Evolutionary conservation across 2,797 vertebrate species (phyloP).

Genomic region (Hemitrygon akajei): DNA sequence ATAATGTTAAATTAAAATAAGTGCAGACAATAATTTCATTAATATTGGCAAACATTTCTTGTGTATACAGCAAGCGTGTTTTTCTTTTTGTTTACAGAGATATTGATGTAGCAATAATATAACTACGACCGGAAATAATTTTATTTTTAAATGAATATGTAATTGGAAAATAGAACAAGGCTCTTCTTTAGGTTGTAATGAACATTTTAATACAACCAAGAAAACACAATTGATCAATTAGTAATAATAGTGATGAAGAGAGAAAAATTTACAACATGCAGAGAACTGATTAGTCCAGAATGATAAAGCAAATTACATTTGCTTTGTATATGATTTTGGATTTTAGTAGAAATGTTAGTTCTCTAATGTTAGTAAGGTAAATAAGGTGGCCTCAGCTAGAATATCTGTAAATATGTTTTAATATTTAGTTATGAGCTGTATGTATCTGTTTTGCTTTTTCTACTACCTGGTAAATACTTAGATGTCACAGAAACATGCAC

Average conservation of each 20-base stretch:
- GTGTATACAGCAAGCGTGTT: not conserved
- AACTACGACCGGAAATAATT: no score
- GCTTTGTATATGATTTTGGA: not conserved
- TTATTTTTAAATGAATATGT: no score
- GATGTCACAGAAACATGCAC: not conserved
- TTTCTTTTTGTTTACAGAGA: not conserved
- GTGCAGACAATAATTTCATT: not conserved
- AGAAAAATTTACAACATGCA: not conserved
- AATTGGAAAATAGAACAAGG: not conserved
- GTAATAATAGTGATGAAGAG: not conserved
- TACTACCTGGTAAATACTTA: not conserved
- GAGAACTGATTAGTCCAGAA: not conserved
- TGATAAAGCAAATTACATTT: not conserved
- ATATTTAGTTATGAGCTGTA: not conserved
- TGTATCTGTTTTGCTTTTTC: not conserved
- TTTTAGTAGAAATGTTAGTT: not conserved
- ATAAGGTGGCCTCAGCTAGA: not conserved
- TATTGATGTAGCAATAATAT: no score
- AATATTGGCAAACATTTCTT: not conserved
- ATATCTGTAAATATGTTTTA: not conserved
- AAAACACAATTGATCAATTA: not conserved
- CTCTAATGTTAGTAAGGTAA: not conserved
- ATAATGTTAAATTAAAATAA: not conserved
- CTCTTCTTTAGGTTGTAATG: not conserved
- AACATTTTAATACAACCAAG: not conserved